Evolutionary conservation across 2,888 invertebrate species (phyloP), one percentile per base, ranked within the genome.

Genomic region (Rutpela maculata): DNA sequence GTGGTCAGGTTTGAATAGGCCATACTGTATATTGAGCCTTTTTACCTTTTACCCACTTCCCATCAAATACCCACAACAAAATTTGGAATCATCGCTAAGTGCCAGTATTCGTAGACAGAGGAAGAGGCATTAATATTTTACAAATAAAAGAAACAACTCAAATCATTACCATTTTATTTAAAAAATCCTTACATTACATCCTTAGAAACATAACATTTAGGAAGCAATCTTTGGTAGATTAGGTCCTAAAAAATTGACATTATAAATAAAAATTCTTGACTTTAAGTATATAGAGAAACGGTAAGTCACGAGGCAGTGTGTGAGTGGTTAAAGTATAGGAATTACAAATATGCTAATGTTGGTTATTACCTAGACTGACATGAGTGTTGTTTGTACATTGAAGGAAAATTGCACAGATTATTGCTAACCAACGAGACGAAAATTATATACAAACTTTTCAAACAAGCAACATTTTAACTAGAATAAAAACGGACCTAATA

Each of bases 391-490:
- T 62, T 70, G 60, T 70, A 70, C 70, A 56, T 59, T 7, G 67
- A 50, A 17, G 50, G 22, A 69, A 59, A 70, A 70, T 70, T 70
- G 70, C 70, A 70, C 70, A 62, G 1, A 57, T 59, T 70, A 70
- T 70, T 70, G 70, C 60, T 70, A 9, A 18, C n/a, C 10, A 70
- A 68, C n/a, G 35, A 62, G 11, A 68, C 63, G 55, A 59, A 70
- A 70, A 19, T 22, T 70, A 70, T 70, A 60, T 70, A 70, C 70
- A 70, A 70, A 57, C 9, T 69, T 56, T 18, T 69, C 59, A 11
- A 65, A 12, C 7, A 38, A 43, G 50, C 6, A 50, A 35, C 9
- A 35, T 35, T 38, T 65, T 18, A n/a, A 18, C 6, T 50, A 19
- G 4, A 12, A n/a, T 7, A 38, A 19, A 43, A 43, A 43, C 7